Evolutionary conservation across 2,888 invertebrate genomes (phyloP).

Genomic region (Exocentrus adspersus): DNA sequence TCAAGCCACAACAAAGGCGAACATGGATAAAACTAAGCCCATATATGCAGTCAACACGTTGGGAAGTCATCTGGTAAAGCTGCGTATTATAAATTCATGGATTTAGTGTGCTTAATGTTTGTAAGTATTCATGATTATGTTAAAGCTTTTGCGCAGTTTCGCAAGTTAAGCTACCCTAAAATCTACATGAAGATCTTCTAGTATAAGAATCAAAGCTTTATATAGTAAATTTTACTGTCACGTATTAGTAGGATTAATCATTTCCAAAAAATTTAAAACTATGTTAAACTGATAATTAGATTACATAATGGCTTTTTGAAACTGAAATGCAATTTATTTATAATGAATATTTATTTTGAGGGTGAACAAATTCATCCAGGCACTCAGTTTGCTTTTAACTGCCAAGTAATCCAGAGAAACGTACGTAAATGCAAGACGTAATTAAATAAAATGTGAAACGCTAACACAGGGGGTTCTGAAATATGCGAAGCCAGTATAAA

Average conservation of each 20-base stretch:
- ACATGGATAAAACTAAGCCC: background rate
- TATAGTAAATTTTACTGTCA: too few relatives aligned
- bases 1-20: constrained; percentile 7
- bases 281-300: too few relatives aligned
- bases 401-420: too few relatives aligned
- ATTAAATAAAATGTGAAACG: background rate
- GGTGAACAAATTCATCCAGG: too few relatives aligned
- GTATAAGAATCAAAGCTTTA: too few relatives aligned
- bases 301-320: too few relatives aligned
- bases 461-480: background rate
- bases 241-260: too few relatives aligned
- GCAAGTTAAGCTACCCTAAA: constrained; percentile 12
- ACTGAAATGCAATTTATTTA: too few relatives aligned
- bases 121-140: constrained; percentile 17
- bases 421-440: too few relatives aligned
- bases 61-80: constrained; percentile 8
- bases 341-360: too few relatives aligned
- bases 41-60: constrained; percentile 4
- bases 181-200: constrained; percentile 12
- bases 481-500: background rate
- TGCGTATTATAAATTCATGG: constrained; percentile 19
- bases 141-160: constrained; percentile 1
- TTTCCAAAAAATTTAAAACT: too few relatives aligned
- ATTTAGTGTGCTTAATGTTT: constrained; percentile 23
- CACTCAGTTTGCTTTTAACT: too few relatives aligned